phyloP scores from a whole-genome alignment of 2,797 vertebrate species.

The Synanceia verrucosa region DNA sequence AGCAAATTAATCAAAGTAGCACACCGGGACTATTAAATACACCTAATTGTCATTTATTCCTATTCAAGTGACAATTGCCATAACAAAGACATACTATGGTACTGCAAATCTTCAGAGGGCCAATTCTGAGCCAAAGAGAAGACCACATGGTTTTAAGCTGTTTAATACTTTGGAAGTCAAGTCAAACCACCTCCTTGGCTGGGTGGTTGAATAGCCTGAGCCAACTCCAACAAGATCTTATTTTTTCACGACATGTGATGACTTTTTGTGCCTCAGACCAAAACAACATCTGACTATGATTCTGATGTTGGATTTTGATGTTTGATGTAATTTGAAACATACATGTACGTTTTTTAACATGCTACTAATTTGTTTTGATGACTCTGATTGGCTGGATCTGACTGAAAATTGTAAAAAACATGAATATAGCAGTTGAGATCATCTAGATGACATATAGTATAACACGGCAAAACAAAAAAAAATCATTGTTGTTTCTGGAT shows the following conservation, averaged over 20 bases:
- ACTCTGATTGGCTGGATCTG: not conserved
- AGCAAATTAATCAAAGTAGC: slow-evolving; percentile 25
- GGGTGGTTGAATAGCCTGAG: slow-evolving; percentile 2
- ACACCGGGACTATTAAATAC: slow-evolving; percentile 6
- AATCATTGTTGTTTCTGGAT: not conserved
- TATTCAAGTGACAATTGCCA: slow-evolving; percentile 18
- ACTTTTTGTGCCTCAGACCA: not conserved
- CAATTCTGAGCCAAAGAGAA: slow-evolving; percentile 40
- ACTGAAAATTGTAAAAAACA: not conserved
- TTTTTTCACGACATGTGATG: not conserved
- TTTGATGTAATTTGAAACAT: not conserved
- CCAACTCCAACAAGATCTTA: slow-evolving; percentile 30
- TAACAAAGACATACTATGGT: slow-evolving; percentile 12
- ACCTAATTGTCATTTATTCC: slow-evolving; percentile 20
- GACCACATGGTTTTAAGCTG: slow-evolving; percentile 32
- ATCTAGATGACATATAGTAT: not conserved
- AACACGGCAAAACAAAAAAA: not conserved
- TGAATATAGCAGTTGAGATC: not conserved
- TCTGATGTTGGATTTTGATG: slow-evolving; percentile 2
- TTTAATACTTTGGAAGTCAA: slow-evolving; percentile 39
- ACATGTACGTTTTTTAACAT: not conserved
- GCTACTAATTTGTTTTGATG: not conserved
- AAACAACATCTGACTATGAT: not conserved
- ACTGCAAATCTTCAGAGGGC: not conserved
- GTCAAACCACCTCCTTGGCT: slow-evolving; percentile 4